A percentile compares a stretch with the other conserved stretches of the same genome.
phyloP scores from a whole-genome alignment of 2,888 invertebrate species.

The Heteromurus nitidus region DNA sequence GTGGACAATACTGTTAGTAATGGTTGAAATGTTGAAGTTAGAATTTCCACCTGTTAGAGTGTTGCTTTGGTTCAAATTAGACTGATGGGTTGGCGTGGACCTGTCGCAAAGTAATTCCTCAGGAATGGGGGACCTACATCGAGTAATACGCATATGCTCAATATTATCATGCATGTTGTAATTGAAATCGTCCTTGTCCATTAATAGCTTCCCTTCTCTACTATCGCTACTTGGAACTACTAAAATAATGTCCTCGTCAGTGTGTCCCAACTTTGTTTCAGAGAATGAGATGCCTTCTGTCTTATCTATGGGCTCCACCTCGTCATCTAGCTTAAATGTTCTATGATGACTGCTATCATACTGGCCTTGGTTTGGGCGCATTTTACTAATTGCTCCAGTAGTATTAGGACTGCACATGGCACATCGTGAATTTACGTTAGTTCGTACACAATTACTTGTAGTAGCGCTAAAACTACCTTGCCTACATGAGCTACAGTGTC shows the following conservation, averaged over 20 bases:
- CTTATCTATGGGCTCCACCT: not conserved
- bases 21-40: constrained; percentile 49
- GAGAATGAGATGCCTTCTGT: not conserved
- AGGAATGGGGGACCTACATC: constrained; percentile 72
- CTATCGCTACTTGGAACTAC: constrained; percentile 12
- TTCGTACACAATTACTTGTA: not conserved
- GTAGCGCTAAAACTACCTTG: not conserved
- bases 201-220: constrained; percentile 11
- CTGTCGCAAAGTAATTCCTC: constrained; percentile 68
- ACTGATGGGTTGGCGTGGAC: constrained; percentile 45
- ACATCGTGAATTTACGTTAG: not conserved
- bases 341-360: not conserved
- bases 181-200: constrained; percentile 2
- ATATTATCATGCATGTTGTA: constrained; percentile 51
- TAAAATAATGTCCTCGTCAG: constrained; percentile 18
- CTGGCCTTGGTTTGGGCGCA: not conserved
- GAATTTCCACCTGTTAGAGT: constrained; percentile 52
- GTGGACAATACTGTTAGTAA: constrained; percentile 56
- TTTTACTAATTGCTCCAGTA: not conserved
- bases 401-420: not conserved
- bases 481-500: not conserved
- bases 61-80: constrained; percentile 32
- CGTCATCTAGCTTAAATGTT: not conserved
- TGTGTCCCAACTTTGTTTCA: not conserved
- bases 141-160: constrained; percentile 63